A percentile compares a stretch with the other conserved stretches of the same genome.
Evolutionary conservation across 2,888 invertebrate species (phyloP).

Genomic region (Druceiella hillmani): DNA sequence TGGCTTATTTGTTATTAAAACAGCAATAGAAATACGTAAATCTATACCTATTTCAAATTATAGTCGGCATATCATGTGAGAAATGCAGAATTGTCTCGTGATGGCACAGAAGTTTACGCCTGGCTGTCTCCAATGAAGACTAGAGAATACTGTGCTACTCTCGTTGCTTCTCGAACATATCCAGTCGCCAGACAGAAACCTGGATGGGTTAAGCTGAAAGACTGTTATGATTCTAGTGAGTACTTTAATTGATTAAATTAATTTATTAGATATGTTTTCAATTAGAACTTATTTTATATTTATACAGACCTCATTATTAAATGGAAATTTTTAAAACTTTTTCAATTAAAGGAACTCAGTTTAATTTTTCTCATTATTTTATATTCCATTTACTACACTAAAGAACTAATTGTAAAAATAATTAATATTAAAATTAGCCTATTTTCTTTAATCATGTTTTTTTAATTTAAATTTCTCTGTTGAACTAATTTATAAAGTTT

Average conservation of each 20-base stretch:
- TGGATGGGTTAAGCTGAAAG: constrained; percentile 78
- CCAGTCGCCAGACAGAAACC: constrained; percentile 84
- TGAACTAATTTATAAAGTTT: no score
- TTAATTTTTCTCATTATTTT: no score
- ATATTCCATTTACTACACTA: no score
- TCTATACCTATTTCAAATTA: constrained; percentile 3
- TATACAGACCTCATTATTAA: no score
- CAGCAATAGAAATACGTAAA: not conserved
- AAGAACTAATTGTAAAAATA: no score
- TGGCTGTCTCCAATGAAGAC: constrained; percentile 43
- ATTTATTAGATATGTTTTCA: constrained; percentile 13
- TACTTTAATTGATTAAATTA: constrained; percentile 21
- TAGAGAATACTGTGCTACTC: constrained; percentile 73
- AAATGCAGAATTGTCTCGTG: constrained; percentile 32
- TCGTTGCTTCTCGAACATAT: constrained; percentile 76
- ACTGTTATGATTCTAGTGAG: constrained; percentile 90
- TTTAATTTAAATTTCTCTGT: no score
- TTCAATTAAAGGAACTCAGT: no score
- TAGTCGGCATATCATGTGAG: constrained; percentile 40
- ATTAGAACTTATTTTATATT: no score
- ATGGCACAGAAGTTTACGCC: constrained; percentile 40
- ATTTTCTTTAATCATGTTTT: no score
- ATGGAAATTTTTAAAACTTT: no score
- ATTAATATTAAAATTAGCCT: no score
- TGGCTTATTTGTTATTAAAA: not conserved